Evolutionary conservation across 2,113 vertebrate genomes (phyloP), one percentile per base, ranked within the genome.

Genomic region (Cyprinodon tularosa): DNA sequence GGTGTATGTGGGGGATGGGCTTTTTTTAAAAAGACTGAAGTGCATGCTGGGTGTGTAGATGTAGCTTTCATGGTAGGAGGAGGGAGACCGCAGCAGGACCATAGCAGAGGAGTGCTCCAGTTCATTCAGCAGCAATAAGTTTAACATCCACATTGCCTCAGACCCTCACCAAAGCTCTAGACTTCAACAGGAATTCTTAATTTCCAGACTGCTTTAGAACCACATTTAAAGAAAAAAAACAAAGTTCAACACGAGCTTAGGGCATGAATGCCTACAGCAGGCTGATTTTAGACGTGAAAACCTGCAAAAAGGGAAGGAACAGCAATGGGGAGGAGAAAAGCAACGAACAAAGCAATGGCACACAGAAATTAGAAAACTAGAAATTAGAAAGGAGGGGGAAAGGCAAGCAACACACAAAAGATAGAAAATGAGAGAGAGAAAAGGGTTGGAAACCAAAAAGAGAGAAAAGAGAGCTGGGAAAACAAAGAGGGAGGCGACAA

Each of bases 121-220:
- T 79, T 86, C 82, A 70, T 85, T 88, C 74, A 36, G 68, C 76
- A 77, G 88, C 83, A 68, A 67, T 78, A 81, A 80, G 73, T 86
- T 89, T 81, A 76, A 57, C 65, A 68, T 76, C 77, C 67, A 71
- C 77, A 63, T 76, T 71, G 47, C 86, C 42, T 48, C 17, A 29
- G n/a, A 61, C 69, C 64, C 17, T 44, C 67, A 79, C 39, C 0
- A 60, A 66, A 67, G 81, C 82, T 86, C 76, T 74, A 84, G 76
- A 76, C 67, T 82, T 77, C 20, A 79, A 72, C 50, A 20, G 8
- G 50, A 20, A 57, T n/a, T 15, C 4, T 9, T 20, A n/a, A n/a
- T 9, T 57, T n/a, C 17, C 50, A 6, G 14, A 53, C 6, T 53
- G 15, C 20, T 53, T 1, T 20, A 57, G 50, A 57, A 57, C 6